Base-by-base conservation (phyloP, 1,140 invertebrate genomes). In the Brachionus rotundiformis region DNA sequence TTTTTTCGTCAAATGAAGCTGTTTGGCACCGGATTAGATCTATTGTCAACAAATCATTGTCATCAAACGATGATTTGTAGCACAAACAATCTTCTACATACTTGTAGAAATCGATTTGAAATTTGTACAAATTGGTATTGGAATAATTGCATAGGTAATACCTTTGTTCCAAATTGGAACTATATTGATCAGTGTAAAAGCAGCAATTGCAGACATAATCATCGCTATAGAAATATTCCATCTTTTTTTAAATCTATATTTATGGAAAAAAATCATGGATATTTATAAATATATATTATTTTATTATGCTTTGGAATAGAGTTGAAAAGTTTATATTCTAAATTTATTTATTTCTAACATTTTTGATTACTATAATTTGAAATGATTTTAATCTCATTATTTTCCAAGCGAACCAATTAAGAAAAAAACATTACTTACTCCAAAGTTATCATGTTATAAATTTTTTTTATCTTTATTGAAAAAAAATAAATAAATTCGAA, bases 71-170 rank as follows among this genome's bases (percentile, higher is more conserved):
- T 7, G 33, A 44, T 13, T 44, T 41, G 1, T 8, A 11, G 3
- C 23, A 27, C 23, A 73, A 41, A 25, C 19, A 73, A 29, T 73
- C 41, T 73, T 73, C 68, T 13, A 73, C 25, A 44, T 44, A 73
- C 0, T 73, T 73, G 41, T 73, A 73, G 36, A 73, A 73, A 41
- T 73, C 68, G 29, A 73, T 73, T 3, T 25, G 33, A 73, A 27
- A 73, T 25, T 73, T 73, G 31, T 5, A 68, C 8, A n/a, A 5
- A 36, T 36, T 36, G 6, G 7, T 19, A 19, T 54, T 54, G 6
- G 29, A n/a, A 19, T 44, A 73, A 44, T 73, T 27, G 10, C 19
- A 19, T 3, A 73, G 23, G 44, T 73, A 44, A 41, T 73, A 44
- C 10, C 44, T 73, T 27, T 41, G 13, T 2, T 73, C 36, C 1